Conservation (phyloP, 2,113 vertebrate species). For the Sceloporus tristichus region DNA sequence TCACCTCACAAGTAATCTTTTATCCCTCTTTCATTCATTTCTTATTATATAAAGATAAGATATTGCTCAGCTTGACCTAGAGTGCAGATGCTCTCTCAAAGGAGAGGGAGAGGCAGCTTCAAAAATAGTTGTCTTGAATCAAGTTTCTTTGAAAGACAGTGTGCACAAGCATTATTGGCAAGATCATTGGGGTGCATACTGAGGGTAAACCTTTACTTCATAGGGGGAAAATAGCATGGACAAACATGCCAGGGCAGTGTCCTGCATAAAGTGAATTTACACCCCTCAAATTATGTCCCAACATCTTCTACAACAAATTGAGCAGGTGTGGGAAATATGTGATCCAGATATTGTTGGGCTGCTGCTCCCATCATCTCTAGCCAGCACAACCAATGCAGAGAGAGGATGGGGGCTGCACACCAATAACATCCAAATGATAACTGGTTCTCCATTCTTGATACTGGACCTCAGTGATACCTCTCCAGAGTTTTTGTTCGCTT, state of each 20-base stretch:
- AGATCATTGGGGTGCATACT: neutral
- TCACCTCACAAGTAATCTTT: neutral
- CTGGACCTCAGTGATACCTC: neutral
- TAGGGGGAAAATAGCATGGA: neutral
- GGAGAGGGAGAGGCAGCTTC: constrained; percentile 30
- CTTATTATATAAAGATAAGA: constrained; percentile 13
- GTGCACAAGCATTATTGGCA: neutral
- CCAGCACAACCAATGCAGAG: too few species aligned
- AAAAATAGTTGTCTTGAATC: neutral
- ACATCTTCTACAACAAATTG: too few species aligned
- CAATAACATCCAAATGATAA: too few species aligned
- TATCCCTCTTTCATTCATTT: neutral
- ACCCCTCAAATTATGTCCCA: too few species aligned
- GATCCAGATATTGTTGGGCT: too few species aligned
- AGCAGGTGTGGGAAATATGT: too few species aligned
- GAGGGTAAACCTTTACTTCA: neutral
- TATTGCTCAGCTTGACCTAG: constrained; percentile 29
- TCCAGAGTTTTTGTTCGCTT: too few species aligned
- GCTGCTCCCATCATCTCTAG: too few species aligned
- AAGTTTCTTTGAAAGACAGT: neutral
- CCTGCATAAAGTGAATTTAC: neutral
- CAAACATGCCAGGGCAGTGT: neutral
- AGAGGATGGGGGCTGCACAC: too few species aligned
- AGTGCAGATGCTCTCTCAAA: constrained; percentile 33
- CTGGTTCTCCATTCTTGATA: too few species aligned